Evolutionary conservation across 2,797 vertebrate genomes (phyloP).

Genomic region (Alcedo quadribrachys): DNA sequence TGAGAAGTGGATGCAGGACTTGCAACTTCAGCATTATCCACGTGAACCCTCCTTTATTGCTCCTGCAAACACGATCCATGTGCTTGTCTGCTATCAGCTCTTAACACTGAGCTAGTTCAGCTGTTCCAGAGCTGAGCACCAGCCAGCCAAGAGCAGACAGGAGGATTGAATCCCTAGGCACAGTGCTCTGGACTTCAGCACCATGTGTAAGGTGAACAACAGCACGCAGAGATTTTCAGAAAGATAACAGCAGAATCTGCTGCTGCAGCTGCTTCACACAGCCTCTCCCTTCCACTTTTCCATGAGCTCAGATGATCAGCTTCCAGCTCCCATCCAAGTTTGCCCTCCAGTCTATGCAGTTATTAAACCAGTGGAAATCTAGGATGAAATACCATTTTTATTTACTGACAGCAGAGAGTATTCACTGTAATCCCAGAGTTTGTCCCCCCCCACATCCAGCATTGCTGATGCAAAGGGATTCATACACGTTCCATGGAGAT

Average conservation of each 20-base stretch:
- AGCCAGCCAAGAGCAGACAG: not conserved
- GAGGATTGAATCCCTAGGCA: not conserved
- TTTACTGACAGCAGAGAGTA: not conserved
- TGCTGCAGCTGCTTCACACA: not conserved
- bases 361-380: not conserved
- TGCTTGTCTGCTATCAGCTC: not conserved
- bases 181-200: not conserved
- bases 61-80: not conserved
- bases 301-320: not conserved
- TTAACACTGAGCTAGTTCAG: not conserved
- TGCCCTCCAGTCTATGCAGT: not conserved
- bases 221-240: not conserved
- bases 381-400: not conserved
- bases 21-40: not conserved
- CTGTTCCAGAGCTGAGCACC: not conserved
- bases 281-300: not conserved
- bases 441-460: not conserved
- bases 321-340: not conserved
- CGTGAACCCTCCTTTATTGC: not conserved
- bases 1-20: not conserved
- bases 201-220: not conserved
- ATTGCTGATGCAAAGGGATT: constrained; percentile 47
- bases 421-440: not conserved
- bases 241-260: not conserved
- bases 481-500: not conserved